phyloP scores from a whole-genome alignment of 2,113 vertebrate genomes.

The Paraplagusia blochii region DNA sequence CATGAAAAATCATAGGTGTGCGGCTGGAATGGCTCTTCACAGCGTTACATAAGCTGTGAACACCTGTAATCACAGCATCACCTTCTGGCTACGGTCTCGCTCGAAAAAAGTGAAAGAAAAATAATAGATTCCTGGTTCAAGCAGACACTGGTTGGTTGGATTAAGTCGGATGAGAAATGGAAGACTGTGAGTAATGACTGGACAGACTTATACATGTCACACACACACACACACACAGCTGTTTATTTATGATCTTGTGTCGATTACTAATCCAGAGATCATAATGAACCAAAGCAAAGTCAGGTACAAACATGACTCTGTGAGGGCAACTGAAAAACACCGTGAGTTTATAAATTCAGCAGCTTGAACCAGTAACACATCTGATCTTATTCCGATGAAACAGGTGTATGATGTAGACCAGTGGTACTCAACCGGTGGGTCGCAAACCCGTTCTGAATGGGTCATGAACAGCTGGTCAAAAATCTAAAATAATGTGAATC shows the following conservation, averaged over 20 bases:
- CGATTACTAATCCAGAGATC: slow-evolving; percentile 2
- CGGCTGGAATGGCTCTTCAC: slow-evolving; percentile 23
- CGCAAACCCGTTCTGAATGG: no score
- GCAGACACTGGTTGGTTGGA: slow-evolving; percentile 32
- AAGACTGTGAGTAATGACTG: slow-evolving; percentile 30
- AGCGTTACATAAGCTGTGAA: slow-evolving; percentile 32
- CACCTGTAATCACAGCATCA: slow-evolving; percentile 53
- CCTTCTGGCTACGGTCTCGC: slow-evolving; percentile 41
- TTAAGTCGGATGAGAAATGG: slow-evolving; percentile 36
- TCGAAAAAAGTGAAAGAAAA: slow-evolving; percentile 32
- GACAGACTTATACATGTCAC: slow-evolving; percentile 12
- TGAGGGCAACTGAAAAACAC: background rate
- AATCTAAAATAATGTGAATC: no score
- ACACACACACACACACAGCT: slow-evolving; percentile 31
- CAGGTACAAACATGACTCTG: slow-evolving; percentile 41
- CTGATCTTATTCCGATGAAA: background rate
- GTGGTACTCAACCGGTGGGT: no score
- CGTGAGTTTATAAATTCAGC: background rate
- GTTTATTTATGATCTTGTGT: slow-evolving; percentile 25
- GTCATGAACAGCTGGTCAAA: no score
- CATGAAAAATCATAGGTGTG: slow-evolving; percentile 3
- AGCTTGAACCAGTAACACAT: background rate
- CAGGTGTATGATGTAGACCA: no score
- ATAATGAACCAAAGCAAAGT: slow-evolving; percentile 10
- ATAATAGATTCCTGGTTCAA: slow-evolving; percentile 33